Evolutionary conservation across 2,113 vertebrate species (phyloP).

Genomic region (Pionites leucogaster): DNA sequence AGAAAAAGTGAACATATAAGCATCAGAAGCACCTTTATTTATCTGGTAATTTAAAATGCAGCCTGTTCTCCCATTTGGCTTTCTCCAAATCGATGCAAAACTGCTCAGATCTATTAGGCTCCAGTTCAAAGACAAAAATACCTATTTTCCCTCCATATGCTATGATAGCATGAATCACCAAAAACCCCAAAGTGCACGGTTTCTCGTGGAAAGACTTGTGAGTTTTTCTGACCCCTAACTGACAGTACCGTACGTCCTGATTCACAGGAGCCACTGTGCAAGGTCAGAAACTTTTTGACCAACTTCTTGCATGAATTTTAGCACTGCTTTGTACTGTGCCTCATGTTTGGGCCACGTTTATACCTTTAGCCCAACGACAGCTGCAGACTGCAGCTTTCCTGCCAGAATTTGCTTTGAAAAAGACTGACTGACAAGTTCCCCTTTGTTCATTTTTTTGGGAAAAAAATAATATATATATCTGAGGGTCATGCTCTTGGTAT

Average conservation of each 20-base stretch:
- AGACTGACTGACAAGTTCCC: conserved; percentile 67
- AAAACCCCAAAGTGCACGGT: not conserved
- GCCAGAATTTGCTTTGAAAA: conserved; percentile 50
- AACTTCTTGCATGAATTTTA: not conserved
- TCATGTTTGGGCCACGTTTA: not conserved
- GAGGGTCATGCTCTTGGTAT: conserved; percentile 67
- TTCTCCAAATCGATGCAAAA: not conserved
- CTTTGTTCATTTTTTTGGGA: conserved; percentile 46
- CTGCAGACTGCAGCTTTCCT: conserved; percentile 14
- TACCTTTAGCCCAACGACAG: conserved; percentile 12
- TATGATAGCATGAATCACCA: fast-evolving
- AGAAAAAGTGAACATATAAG: not conserved
- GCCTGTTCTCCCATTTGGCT: not conserved
- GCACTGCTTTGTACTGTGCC: not conserved
- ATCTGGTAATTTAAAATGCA: not conserved
- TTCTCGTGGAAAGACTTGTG: not conserved
- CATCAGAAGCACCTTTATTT: not conserved
- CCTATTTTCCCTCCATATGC: not conserved
- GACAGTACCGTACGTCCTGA: not conserved
- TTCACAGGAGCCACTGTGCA: not conserved
- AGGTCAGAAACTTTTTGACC: not conserved
- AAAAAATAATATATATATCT: conserved; percentile 15
- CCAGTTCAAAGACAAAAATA: not conserved
- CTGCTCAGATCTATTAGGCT: not conserved
- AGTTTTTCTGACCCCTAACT: not conserved